Conservation (phyloP, 2,797 vertebrate species). For the Morelia viridis region DNA sequence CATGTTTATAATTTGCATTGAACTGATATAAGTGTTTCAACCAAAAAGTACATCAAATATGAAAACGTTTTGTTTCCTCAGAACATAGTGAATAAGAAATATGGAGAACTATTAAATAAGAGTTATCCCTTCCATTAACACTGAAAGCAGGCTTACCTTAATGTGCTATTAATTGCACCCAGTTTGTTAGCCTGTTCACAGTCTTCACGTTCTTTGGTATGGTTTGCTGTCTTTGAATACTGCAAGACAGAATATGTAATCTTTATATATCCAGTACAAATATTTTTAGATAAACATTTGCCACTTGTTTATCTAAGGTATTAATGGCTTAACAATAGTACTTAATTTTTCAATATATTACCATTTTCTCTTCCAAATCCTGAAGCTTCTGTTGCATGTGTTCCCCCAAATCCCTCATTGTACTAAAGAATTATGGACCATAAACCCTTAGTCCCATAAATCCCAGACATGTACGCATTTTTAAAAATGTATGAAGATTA, state of each 20-base stretch:
- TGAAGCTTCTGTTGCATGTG: background rate
- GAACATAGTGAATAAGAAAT: constrained; percentile 36
- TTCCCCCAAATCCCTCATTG: background rate
- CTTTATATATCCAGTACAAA: constrained; percentile 30
- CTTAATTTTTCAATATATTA: background rate
- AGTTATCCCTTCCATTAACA: constrained; percentile 17
- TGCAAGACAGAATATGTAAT: constrained; percentile 64
- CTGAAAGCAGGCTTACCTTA: constrained; percentile 81
- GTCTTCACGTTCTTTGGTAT: constrained; percentile 78
- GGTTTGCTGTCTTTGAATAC: constrained; percentile 81
- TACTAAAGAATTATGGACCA: background rate
- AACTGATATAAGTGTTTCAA: background rate
- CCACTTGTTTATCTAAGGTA: background rate
- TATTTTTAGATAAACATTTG: background rate
- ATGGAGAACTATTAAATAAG: constrained; percentile 11
- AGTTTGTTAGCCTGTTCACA: constrained; percentile 92
- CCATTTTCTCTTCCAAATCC: background rate
- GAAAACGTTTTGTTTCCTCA: constrained; percentile 4
- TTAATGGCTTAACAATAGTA: background rate
- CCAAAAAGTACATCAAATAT: background rate
- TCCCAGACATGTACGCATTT: background rate
- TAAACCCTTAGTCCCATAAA: background rate
- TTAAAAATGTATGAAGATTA: background rate
- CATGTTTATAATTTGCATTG: background rate
- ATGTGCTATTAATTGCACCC: constrained; percentile 92